phyloP scores from a whole-genome alignment of 2,797 vertebrate species.

The Alca torda region DNA sequence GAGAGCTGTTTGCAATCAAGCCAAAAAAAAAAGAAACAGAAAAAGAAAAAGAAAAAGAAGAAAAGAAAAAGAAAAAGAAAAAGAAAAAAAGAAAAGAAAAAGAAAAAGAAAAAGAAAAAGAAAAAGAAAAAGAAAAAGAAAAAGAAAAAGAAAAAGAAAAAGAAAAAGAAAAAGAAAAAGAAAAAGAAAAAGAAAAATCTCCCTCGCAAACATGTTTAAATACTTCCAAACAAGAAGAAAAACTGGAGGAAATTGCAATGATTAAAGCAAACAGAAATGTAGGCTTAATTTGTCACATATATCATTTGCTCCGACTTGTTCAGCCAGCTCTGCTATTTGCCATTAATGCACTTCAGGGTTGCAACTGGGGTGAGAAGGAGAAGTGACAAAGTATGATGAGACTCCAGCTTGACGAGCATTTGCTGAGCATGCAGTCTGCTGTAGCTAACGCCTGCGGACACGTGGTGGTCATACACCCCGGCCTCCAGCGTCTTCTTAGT shows the following conservation, averaged over 20 bases:
- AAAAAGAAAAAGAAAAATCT: background rate
- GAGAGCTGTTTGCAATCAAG: slow-evolving; percentile 42
- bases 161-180: background rate
- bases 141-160: too few relatives aligned
- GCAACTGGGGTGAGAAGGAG: background rate
- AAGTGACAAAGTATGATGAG: background rate
- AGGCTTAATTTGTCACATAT: slow-evolving; percentile 61
- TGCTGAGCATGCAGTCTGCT: background rate
- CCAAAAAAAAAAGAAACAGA: background rate
- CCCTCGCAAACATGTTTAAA: slow-evolving; percentile 41
- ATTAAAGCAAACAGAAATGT: slow-evolving; percentile 45
- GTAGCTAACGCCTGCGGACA: background rate
- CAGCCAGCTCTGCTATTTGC: slow-evolving; percentile 30
- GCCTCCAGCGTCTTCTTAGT: background rate
- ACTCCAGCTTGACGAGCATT: background rate
- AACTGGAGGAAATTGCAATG: slow-evolving; percentile 60
- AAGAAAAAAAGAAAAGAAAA: background rate
- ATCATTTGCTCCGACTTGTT: slow-evolving; percentile 14
- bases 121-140: background rate
- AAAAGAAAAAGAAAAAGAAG: too few relatives aligned
- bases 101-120: background rate
- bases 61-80: background rate
- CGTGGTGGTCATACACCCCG: accelerated
- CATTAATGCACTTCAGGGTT: slow-evolving; percentile 14
- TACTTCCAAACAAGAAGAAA: slow-evolving; percentile 51